Evolutionary conservation across 2,888 invertebrate species (phyloP).

Genomic region (Clivina fossor): DNA sequence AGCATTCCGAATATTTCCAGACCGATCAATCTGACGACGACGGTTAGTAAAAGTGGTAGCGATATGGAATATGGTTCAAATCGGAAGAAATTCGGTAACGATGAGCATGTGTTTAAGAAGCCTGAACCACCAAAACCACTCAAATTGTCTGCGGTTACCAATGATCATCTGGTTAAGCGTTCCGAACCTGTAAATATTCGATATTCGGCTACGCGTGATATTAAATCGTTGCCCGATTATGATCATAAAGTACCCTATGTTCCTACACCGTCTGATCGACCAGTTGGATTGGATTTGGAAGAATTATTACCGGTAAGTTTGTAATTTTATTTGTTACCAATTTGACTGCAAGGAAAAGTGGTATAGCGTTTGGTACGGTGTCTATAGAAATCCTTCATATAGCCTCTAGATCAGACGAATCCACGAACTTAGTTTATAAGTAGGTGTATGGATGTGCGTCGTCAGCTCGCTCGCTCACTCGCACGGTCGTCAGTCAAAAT

Average conservation of each 20-base stretch:
- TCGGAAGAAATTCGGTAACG: conserved; percentile 11
- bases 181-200: conserved; percentile 52
- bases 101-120: conserved; percentile 17
- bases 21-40: conserved; percentile 39
- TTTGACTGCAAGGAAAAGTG: too few species aligned
- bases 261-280: conserved; percentile 70
- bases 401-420: too few species aligned
- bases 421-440: too few species aligned
- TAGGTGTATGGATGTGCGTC: too few species aligned
- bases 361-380: too few species aligned
- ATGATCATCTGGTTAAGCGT: conserved; percentile 7
- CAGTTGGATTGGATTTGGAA: conserved; percentile 76
- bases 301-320: conserved; percentile 77
- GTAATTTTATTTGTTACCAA: too few species aligned
- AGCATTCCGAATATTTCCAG: conserved; percentile 50
- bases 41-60: conserved; percentile 26
- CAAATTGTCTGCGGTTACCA: too few species aligned
- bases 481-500: too few species aligned
- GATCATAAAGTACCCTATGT: conserved; percentile 60
- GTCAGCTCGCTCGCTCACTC: too few species aligned
- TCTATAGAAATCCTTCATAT: too few species aligned
- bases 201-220: conserved; percentile 50
- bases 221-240: conserved; percentile 53
- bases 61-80: too few species aligned
- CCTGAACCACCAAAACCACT: conserved; percentile 22